Conservation (phyloP, 2,888 invertebrate species). For the Eristalinus aeneus region DNA sequence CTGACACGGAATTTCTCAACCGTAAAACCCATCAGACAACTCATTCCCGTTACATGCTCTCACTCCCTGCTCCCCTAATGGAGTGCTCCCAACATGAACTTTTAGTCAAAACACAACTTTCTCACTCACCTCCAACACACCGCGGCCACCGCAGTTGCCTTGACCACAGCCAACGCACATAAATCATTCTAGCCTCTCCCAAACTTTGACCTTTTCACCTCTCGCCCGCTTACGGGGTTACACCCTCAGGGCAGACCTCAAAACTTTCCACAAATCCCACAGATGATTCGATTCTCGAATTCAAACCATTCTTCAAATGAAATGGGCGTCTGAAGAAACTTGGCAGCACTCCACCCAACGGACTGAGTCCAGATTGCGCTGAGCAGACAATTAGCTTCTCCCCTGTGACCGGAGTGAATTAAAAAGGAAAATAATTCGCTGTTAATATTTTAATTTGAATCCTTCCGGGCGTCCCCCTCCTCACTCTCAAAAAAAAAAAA, state of each 20-base stretch:
- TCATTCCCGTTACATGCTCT: neutral
- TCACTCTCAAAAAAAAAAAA: constrained; percentile 20
- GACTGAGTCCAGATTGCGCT: neutral
- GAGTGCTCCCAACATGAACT: neutral
- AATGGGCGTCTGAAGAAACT: neutral
- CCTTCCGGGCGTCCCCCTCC: constrained; percentile 9
- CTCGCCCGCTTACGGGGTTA: neutral
- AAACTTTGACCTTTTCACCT: neutral
- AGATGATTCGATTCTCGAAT: neutral
- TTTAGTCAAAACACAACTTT: neutral
- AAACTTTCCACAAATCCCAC: neutral
- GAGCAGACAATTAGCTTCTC: neutral
- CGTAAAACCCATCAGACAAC: neutral
- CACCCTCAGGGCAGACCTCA: neutral
- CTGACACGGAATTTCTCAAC: neutral
- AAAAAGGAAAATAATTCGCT: constrained; percentile 6
- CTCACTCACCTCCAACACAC: neutral
- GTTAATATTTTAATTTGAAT: constrained; percentile 25
- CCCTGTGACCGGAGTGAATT: neutral
- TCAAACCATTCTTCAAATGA: neutral
- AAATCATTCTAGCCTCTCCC: neutral
- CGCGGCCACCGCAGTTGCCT: neutral
- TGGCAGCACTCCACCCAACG: neutral
- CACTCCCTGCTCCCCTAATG: neutral
- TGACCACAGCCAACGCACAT: neutral